phyloP scores from a whole-genome alignment of 1,140 invertebrate species.

The Drosophila willistoni region DNA sequence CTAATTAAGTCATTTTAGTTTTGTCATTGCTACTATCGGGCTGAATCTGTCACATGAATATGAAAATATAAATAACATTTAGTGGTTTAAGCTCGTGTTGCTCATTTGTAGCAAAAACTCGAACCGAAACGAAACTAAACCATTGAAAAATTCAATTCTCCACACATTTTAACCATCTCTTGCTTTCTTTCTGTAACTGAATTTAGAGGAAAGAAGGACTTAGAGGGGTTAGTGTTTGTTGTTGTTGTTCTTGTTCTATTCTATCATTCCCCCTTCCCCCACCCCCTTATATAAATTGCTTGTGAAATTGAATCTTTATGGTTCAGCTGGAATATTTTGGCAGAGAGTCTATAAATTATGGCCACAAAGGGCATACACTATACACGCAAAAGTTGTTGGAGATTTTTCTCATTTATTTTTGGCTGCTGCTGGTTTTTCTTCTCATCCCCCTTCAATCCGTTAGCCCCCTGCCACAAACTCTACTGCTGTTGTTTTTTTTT shows the following conservation, averaged over 20 bases:
- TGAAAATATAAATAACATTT: slow-evolving; percentile 65
- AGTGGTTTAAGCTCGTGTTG: slow-evolving; percentile 58
- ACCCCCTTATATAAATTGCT: slow-evolving; percentile 73
- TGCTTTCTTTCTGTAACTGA: neutral
- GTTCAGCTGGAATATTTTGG: slow-evolving; percentile 82
- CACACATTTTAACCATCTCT: neutral
- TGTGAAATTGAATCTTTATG: slow-evolving; percentile 82
- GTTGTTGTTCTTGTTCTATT: too few species aligned
- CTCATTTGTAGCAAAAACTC: slow-evolving; percentile 55
- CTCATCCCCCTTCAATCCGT: neutral
- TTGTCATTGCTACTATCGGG: slow-evolving; percentile 15
- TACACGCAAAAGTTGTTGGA: slow-evolving; percentile 56
- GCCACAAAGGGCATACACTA: slow-evolving; percentile 76
- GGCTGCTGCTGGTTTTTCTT: slow-evolving; percentile 1
- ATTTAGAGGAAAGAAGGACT: neutral
- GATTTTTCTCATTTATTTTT: slow-evolving; percentile 23
- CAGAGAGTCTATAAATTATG: slow-evolving; percentile 82
- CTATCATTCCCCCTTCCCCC: neutral
- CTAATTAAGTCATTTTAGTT: slow-evolving; percentile 41
- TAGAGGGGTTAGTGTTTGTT: too few species aligned
- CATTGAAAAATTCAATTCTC: slow-evolving; percentile 6
- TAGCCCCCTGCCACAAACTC: neutral
- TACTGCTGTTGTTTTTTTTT: slow-evolving; percentile 19
- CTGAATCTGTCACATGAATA: slow-evolving; percentile 48
- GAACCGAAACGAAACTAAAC: neutral